Evolutionary conservation across 2,888 invertebrate genomes (phyloP).

Genomic region (Asteroscopus sphinx): DNA sequence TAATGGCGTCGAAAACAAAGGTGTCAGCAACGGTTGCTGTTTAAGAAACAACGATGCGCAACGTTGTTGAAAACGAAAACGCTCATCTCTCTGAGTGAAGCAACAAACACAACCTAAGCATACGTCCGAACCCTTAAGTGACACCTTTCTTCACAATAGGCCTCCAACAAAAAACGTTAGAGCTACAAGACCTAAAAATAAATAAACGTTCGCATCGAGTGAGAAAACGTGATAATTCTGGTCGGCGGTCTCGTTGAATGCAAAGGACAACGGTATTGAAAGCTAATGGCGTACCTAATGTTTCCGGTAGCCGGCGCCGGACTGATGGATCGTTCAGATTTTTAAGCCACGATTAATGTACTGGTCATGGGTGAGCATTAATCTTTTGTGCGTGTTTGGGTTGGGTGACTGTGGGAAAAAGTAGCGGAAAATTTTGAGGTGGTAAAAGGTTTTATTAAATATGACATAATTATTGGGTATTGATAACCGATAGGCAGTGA

Average conservation of each 20-base stretch:
- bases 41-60: no score
- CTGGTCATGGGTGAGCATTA: conserved; percentile 38
- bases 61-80: no score
- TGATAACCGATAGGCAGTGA: no score
- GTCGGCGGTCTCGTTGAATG: conserved; percentile 28
- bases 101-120: no score
- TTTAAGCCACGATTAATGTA: conserved; percentile 58
- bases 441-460: no score
- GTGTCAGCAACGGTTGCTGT: no score
- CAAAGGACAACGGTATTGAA: conserved; percentile 55
- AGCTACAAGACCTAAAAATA: background rate
- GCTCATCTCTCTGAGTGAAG: no score
- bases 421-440: background rate
- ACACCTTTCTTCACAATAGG: background rate
- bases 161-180: background rate
- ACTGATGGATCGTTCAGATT: conserved; percentile 51
- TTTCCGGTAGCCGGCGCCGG: conserved; percentile 39
- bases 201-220: conserved; percentile 1
- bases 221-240: conserved; percentile 14
- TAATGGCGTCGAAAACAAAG: no score
- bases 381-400: conserved; percentile 27
- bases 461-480: no score
- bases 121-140: no score
- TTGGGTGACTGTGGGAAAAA: background rate
- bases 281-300: conserved; percentile 56